Conservation (phyloP, 2,888 invertebrate genomes). For the Taphrorychus bicolor region DNA sequence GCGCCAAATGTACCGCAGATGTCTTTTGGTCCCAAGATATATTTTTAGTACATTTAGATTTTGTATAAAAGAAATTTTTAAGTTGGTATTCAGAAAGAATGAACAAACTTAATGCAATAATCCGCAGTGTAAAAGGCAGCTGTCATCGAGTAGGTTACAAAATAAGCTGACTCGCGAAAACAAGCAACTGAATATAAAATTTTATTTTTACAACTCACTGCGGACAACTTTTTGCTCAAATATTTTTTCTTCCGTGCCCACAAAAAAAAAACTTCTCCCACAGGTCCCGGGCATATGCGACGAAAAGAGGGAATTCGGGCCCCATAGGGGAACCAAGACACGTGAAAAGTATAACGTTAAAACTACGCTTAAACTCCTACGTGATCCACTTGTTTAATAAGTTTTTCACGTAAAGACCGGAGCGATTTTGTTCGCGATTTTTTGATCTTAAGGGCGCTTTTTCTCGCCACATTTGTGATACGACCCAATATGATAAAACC, state of each 20-base stretch:
- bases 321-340: constrained; percentile 31
- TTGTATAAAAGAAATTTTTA: too few species aligned
- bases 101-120: too few species aligned
- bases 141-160: too few species aligned
- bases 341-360: constrained; percentile 45
- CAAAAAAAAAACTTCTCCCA: constrained; percentile 1
- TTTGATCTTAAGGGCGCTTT: constrained; percentile 19
- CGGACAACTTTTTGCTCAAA: neutral
- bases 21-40: too few species aligned
- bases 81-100: too few species aligned
- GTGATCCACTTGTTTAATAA: constrained; percentile 49
- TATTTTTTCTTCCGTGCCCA: neutral
- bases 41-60: too few species aligned
- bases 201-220: neutral
- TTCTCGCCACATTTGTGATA: constrained; percentile 14
- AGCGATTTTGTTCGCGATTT: constrained; percentile 18
- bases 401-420: constrained; percentile 30
- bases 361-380: constrained; percentile 47
- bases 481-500: constrained; percentile 11
- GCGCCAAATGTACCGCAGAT: too few species aligned
- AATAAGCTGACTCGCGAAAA: too few species aligned
- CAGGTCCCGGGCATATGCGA: neutral
- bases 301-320: constrained; percentile 9
- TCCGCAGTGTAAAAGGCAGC: too few species aligned
- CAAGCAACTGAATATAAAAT: too few species aligned